Conservation (phyloP, 2,888 invertebrate genomes). For the Volucella inflata region DNA sequence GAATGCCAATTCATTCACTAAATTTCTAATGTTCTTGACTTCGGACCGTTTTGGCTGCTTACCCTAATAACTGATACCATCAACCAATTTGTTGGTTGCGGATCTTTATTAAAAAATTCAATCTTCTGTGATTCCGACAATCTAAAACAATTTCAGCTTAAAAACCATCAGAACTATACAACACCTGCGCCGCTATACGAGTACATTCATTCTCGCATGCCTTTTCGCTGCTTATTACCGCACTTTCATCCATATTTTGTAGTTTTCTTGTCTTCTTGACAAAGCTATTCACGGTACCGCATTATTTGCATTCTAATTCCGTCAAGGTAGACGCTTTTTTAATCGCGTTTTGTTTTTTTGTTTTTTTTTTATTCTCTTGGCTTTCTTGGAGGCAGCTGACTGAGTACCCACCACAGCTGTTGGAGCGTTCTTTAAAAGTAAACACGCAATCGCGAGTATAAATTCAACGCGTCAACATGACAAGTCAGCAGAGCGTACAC, state of each 20-base stretch:
- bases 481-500: conserved; percentile 71
- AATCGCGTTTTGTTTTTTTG: conserved; percentile 34
- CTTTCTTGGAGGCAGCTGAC: not conserved
- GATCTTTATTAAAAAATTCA: not conserved
- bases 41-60: too few species aligned
- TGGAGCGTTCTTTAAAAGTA: conserved; percentile 9
- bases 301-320: conserved; percentile 55
- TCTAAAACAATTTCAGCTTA: not conserved
- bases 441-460: conserved; percentile 27
- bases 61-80: too few species aligned
- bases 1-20: too few species aligned
- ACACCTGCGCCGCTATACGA: conserved; percentile 15
- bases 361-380: conserved; percentile 21
- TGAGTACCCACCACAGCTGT: conserved; percentile 27
- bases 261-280: conserved; percentile 21
- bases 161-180: conserved; percentile 13
- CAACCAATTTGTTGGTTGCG: too few species aligned
- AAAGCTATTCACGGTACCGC: conserved; percentile 27
- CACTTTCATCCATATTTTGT: conserved; percentile 13
- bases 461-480: conserved; percentile 67
- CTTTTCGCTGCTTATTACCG: conserved; percentile 46
- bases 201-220: conserved; percentile 18
- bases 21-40: too few species aligned
- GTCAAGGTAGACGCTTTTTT: conserved; percentile 68
- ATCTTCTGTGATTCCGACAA: not conserved